These are phyloP conservation scores for Sycophila texana DNA, from an alignment of 2,888 invertebrate species.

Conservation along the genomic window DNA sequence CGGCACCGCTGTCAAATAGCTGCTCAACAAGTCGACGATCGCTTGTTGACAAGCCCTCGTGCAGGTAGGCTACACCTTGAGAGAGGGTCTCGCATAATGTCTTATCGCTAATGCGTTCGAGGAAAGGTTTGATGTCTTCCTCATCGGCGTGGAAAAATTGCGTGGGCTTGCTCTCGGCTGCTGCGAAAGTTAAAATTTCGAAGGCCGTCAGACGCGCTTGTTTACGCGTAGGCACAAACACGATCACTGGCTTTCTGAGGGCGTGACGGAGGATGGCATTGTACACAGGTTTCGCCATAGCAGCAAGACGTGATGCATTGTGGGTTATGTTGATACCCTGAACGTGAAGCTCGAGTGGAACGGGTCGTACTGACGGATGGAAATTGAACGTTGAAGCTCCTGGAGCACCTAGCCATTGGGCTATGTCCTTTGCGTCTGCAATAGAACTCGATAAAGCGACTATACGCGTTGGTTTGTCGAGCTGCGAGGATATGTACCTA, in stretches of 20 bases:
- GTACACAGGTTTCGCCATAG: constrained; percentile 99
- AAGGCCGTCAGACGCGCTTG: constrained; percentile 96
- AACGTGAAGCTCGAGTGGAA: constrained; percentile 96
- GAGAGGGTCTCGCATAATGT: constrained; percentile 93
- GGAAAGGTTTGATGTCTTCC: constrained; percentile 91
- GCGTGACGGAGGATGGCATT: constrained; percentile 92
- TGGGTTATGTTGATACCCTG: constrained; percentile 98
- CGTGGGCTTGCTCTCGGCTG: constrained; percentile 90
- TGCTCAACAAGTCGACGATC: constrained; percentile 95
- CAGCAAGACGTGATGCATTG: constrained; percentile 95
- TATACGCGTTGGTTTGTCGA: constrained; percentile 92
- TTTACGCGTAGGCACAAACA: constrained; percentile 94
- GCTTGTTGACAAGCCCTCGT: constrained; percentile 91
- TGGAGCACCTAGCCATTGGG: constrained; percentile 97
- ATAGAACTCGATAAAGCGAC: constrained; percentile 95
- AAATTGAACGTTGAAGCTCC: constrained; percentile 98
- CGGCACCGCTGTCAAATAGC: constrained; percentile 93
- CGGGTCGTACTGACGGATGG: constrained; percentile 97
- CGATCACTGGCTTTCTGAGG: constrained; percentile 88
- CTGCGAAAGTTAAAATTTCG: constrained; percentile 94
- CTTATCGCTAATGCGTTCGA: constrained; percentile 92
- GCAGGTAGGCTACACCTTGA: constrained; percentile 97
- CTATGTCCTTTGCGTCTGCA: constrained; percentile 95
- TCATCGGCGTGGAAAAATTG: constrained; percentile 93
- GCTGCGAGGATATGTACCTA: constrained; percentile 96